These are phyloP conservation scores for Diplogasteroides magnus DNA, from an alignment of 1,140 invertebrate species.

Conservation along the genomic window DNA sequence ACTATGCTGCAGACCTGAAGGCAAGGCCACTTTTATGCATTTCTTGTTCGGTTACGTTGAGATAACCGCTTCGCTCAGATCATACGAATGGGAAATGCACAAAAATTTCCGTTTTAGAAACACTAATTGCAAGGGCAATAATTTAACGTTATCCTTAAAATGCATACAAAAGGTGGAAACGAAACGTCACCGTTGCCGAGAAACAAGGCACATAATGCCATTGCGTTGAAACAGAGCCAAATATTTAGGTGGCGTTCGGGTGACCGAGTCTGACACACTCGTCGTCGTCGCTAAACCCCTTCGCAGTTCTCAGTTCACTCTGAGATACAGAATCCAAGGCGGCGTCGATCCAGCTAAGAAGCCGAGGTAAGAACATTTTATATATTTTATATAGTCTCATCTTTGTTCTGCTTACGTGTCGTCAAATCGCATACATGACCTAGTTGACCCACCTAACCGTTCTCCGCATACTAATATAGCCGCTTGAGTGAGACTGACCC, in stretches of 20 bases:
- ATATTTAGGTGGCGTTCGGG: not conserved
- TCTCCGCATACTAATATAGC: not conserved
- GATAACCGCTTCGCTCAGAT: too few species aligned
- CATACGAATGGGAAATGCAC: too few species aligned
- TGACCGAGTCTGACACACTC: not conserved
- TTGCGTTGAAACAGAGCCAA: too few species aligned
- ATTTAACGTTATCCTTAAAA: too few species aligned
- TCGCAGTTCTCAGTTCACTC: not conserved
- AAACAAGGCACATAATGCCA: too few species aligned
- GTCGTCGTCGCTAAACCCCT: not conserved
- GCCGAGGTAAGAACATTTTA: not conserved
- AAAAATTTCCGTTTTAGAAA: too few species aligned
- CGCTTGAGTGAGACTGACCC: too few species aligned
- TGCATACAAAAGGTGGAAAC: too few species aligned
- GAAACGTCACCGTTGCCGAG: too few species aligned
- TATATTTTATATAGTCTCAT: not conserved
- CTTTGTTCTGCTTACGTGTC: not conserved
- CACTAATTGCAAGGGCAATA: too few species aligned
- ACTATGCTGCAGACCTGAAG: not conserved
- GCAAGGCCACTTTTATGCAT: too few species aligned
- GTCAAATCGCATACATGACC: not conserved
- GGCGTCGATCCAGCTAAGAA: not conserved
- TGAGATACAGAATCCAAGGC: not conserved
- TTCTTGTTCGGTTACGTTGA: too few species aligned
- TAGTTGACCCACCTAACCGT: not conserved